These are phyloP conservation scores for Campoletis sonorensis DNA, from an alignment of 1,140 invertebrate species.

Conservation along the genomic window DNA sequence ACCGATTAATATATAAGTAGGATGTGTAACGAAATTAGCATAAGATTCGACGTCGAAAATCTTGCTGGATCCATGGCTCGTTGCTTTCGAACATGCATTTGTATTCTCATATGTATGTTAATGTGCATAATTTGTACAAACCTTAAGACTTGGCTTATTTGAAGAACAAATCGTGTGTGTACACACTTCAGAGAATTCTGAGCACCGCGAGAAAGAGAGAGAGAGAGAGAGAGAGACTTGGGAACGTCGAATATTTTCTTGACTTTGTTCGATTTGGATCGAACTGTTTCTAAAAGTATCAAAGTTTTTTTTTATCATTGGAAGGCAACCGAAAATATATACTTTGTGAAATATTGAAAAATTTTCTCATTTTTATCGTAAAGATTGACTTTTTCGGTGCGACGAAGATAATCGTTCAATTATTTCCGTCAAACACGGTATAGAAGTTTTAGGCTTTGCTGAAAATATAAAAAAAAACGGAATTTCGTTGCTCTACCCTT, in stretches of 20 bases:
- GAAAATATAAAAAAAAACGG: too few relatives aligned
- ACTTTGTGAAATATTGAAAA: too few relatives aligned
- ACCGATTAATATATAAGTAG: not conserved
- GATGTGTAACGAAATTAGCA: slow-evolving; percentile 15
- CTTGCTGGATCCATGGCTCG: not conserved
- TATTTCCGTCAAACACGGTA: too few relatives aligned
- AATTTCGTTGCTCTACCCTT: too few relatives aligned
- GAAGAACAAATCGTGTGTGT: slow-evolving; percentile 57
- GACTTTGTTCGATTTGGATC: slow-evolving; percentile 11
- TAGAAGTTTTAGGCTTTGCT: too few relatives aligned
- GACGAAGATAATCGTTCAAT: too few relatives aligned
- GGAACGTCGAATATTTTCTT: slow-evolving; percentile 55
- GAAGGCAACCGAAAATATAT: too few relatives aligned
- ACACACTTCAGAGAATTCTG: slow-evolving; percentile 23
- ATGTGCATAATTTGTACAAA: slow-evolving; percentile 1
- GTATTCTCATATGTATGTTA: not conserved
- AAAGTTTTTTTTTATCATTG: too few relatives aligned
- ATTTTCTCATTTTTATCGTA: too few relatives aligned
- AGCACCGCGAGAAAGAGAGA: slow-evolving; percentile 38
- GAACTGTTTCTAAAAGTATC: not conserved
- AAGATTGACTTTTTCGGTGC: too few relatives aligned
- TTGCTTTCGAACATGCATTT: slow-evolving; percentile 17
- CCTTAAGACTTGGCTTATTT: slow-evolving; percentile 54
- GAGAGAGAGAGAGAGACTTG: slow-evolving; percentile 56
- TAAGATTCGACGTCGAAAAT: slow-evolving; percentile 13